Evolutionary conservation across 2,113 vertebrate genomes (phyloP).

Genomic region (Chionis minor): DNA sequence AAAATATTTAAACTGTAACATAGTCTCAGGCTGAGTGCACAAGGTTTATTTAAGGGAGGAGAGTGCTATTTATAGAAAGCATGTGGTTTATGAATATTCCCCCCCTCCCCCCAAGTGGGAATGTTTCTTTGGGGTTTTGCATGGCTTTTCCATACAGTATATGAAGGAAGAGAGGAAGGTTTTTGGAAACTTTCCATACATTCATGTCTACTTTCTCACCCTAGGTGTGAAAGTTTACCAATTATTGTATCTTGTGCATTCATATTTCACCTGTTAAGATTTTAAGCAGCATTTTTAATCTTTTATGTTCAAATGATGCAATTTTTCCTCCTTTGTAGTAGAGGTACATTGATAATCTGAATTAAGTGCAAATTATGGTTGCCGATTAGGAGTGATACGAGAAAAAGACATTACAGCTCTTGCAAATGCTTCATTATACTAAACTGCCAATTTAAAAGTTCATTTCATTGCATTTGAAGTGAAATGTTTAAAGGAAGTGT

Average conservation of each 20-base stretch:
- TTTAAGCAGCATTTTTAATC: slow-evolving; percentile 26
- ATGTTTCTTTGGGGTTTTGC: slow-evolving; percentile 66
- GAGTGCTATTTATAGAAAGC: slow-evolving; percentile 70
- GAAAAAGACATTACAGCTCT: slow-evolving; percentile 8
- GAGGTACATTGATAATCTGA: not conserved
- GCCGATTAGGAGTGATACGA: not conserved
- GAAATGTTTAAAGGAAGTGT: slow-evolving; percentile 13
- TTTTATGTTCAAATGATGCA: not conserved
- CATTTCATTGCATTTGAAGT: slow-evolving; percentile 10
- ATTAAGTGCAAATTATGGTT: slow-evolving; percentile 7
- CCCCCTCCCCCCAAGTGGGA: slow-evolving; percentile 20
- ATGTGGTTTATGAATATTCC: slow-evolving; percentile 59
- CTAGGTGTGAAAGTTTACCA: slow-evolving; percentile 49
- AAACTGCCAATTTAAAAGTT: slow-evolving; percentile 27
- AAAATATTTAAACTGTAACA: slow-evolving; percentile 40
- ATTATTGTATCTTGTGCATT: slow-evolving; percentile 19
- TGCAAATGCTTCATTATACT: slow-evolving; percentile 39
- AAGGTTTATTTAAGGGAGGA: slow-evolving; percentile 61
- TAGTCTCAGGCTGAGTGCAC: not conserved
- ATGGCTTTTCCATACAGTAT: not conserved
- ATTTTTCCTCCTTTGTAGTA: not conserved
- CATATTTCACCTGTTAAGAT: slow-evolving; percentile 41
- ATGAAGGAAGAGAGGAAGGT: slow-evolving; percentile 43
- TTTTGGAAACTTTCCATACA: slow-evolving; percentile 40
- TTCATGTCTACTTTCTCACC: not conserved